Percentiles rank a stretch among this genome's conserved stretches.
These are phyloP conservation scores for Drosophila austrosaltans DNA, from an alignment of 2,888 invertebrate species.

Conservation along the genomic window DNA sequence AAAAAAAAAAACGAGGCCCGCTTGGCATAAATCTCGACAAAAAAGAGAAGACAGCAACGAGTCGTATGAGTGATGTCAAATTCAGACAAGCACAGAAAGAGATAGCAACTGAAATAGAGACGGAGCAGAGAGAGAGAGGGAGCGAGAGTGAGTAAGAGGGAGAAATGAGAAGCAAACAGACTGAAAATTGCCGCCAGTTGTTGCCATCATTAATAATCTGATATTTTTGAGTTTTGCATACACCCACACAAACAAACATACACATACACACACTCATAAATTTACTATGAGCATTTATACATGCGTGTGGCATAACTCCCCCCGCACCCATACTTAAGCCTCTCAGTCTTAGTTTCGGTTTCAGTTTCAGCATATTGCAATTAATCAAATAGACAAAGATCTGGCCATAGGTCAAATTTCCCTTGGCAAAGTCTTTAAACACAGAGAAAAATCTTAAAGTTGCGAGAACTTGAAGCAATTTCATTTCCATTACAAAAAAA, in stretches of 20 bases:
- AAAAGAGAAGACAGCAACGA: constrained; percentile 52
- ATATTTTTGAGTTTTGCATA: constrained; percentile 58
- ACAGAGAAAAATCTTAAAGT: constrained; percentile 1
- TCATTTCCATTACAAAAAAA: constrained; percentile 6
- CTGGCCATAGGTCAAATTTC: constrained; percentile 35
- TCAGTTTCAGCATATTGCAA: constrained; percentile 53
- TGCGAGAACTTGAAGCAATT: not conserved
- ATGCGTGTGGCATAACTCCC: constrained; percentile 8
- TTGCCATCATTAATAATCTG: constrained; percentile 71
- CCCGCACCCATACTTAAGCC: constrained; percentile 8
- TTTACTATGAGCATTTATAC: constrained; percentile 8
- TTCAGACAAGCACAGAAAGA: constrained; percentile 48
- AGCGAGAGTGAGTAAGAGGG: not conserved
- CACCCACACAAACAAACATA: not conserved
- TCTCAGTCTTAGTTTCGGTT: constrained; percentile 20
- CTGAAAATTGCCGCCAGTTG: constrained; percentile 52
- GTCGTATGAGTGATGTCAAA: constrained; percentile 72
- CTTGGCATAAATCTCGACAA: constrained; percentile 51
- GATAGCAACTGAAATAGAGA: too few species aligned
- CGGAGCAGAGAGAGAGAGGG: not conserved
- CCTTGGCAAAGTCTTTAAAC: not conserved
- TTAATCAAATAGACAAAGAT: constrained; percentile 74
- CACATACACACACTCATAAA: constrained; percentile 3
- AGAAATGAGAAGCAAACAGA: not conserved
- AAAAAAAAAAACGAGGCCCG: not conserved